phyloP scores from a whole-genome alignment of 2,113 vertebrate species.

The Xiphophorus hellerii region DNA sequence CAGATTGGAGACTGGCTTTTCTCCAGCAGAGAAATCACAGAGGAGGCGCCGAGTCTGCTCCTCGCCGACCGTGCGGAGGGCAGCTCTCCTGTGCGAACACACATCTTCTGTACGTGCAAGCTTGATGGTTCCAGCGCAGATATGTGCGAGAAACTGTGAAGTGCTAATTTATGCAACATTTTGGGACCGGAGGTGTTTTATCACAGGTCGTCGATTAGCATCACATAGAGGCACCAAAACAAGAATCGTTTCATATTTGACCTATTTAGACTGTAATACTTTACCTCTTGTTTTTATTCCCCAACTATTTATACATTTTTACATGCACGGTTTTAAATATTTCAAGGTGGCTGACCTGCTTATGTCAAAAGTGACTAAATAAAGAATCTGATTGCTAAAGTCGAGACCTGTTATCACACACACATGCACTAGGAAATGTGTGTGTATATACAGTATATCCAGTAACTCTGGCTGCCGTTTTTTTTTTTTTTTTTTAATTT shows the following conservation, averaged over 20 bases:
- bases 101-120: not conserved
- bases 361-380: no score
- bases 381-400: no score
- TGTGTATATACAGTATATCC: no score
- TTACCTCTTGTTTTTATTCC: no score
- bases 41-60: slow-evolving; percentile 45
- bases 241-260: slow-evolving; percentile 12
- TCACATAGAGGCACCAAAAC: not conserved
- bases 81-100: not conserved
- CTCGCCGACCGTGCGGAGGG: not conserved
- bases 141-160: slow-evolving; percentile 27
- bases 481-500: no score
- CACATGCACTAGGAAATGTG: no score
- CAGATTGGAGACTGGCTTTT: slow-evolving; percentile 42
- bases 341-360: no score
- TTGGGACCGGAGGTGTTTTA: not conserved
- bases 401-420: no score
- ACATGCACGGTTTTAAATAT: no score
- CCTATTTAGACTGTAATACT: not conserved
- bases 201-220: slow-evolving; percentile 20
- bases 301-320: no score
- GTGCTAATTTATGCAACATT: slow-evolving; percentile 39
- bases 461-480: no score
- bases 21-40: slow-evolving; percentile 34
- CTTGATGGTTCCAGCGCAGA: slow-evolving; percentile 23